Evolutionary conservation across 2,113 vertebrate genomes (phyloP), one percentile per base, ranked within the genome.

Genomic region (Gobiocypris rarus): DNA sequence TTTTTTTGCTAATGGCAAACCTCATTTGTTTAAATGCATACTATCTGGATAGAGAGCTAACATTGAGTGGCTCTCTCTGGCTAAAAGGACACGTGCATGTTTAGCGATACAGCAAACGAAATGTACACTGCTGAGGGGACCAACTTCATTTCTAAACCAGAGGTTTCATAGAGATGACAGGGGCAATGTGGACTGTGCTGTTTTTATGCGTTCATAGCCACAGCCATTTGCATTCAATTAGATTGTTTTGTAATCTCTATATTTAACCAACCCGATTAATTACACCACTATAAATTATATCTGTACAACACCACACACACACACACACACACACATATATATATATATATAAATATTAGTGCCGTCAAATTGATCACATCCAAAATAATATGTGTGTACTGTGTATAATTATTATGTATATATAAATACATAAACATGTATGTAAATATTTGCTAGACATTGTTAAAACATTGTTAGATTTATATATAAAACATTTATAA

Each of bases 1-100:
- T 38, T 61, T 75, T 50, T 43, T 48, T 73, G 48, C 84, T 84
- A 81, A 79, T 83, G 75, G 58, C 70, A 63, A 86, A 82, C 31
- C 71, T 89, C 83, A 91, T 93, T 91, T 92, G 87, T 92, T 91
- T 92, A 90, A 92, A 90, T 91, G 89, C 89, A 86, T 87, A 79
- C 91, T 90, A 93, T 91, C 91, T 92, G 91, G 92, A 91, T 76
- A 84, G 79, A 84, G 86, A 86, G 83, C 83, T 70, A 54, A 84
- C 81, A 61, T 82, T 75, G 70, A 85, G 76, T 26, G 71, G 54
- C 67, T 65, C 19, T 84, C 38, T 69, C 17, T 14, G 59, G 80
- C 69, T 70, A 54, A 81, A 63, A 41, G 31, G 81, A 50, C 58
- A 70, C 45, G 54, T 65, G 19, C 22, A 19, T 41, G 28, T 50